Evolutionary conservation across 2,888 invertebrate species (phyloP), one percentile per base, ranked within the genome.

Genomic region (Eilema depressum): DNA sequence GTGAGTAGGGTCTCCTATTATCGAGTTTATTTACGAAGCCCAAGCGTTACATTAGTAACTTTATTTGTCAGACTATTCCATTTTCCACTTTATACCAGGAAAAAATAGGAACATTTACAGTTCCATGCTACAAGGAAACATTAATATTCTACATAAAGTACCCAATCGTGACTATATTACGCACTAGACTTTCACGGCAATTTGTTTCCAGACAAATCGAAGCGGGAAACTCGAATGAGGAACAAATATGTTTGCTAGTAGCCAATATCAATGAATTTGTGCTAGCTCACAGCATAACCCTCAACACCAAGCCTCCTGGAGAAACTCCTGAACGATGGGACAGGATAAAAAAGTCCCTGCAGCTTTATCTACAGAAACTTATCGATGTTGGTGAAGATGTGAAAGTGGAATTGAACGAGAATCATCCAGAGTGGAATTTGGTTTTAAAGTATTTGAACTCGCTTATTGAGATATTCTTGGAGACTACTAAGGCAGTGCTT

Each of bases 211-310:
- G 95, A 76, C 93, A 94, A 90, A 88, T 95, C 30, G 95, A 95
- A 78, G 70, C 84, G 0, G 82, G 88, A 14, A 84, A 86, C 33
- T 80, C 88, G 1, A 91, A 85, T 60, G 94, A 95, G 73, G 94
- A 94, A 68, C 95, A 95, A 80, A 92, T 95, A 72, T 95, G 94
- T 76, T 85, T 95, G 11, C 87, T 96, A 61, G 92, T 96, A 3
- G 96, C 96, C 4, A 96, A 96, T 79, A 96, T 96, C 66, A 96
- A 95, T 72, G 96, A 96, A 82, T 96, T 96, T 78, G 94, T 96
- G 2, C 85, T 95, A 61, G 94, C 96, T 8, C 96, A 96, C 77
- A 95, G 95, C 83, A 95, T 95, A 12, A 95, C 94, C 0, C 79
- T 95, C 3, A 95, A 94, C 79, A 95, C 93, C 0, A 95, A 93